Base-by-base conservation (phyloP, 2,113 vertebrate species). In the Oncorhynchus masou region DNA sequence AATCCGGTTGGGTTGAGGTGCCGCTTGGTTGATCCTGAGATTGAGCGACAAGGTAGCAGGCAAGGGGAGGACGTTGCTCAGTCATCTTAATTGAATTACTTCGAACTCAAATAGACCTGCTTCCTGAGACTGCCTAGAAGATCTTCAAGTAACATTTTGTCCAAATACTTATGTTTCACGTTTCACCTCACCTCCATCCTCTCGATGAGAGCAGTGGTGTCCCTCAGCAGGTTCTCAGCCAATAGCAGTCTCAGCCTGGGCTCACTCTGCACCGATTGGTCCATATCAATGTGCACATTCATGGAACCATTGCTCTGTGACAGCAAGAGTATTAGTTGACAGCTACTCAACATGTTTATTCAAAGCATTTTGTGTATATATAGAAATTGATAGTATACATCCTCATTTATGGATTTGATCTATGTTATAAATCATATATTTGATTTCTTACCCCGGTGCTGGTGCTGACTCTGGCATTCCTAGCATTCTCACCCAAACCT, bases 251-350 rank as follows among this genome's bases (percentile, higher is more conserved):
- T 91, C 34, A 97, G 92, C n/a, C 96, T 90, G 0, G 96, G 95
- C 80, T 97, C 96, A 15, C 96, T 97, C 92, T 97, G 90, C 39
- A 93, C 84, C 1, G 91, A 89, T 64, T 94, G 93, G 84, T 96
- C 95, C 95, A 97, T 92, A 83, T 97, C 96, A 69, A 97, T 95
- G 91, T 96, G 96, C 79, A 97, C 94, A 73, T 96, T 95, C 85
- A 97, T 93, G 22, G 95, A 95, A 54, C 95, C 95, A 34, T 94
- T 94, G 83, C 85, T 93, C 94, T 95, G 82, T n/a, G 81, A 86
- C 0, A 39, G 8, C 60, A 49, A 48, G 39, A 67, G 76, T 25
- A 74, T 25, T 29, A 13, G 27, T 6, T 16, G 24, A 48, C 3
- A 34, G 60, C 12, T 29, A 27, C 11, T 20, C 19, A 48, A 22